phyloP scores from a whole-genome alignment of 2,888 invertebrate species.

The Silvanus unidentatus region DNA sequence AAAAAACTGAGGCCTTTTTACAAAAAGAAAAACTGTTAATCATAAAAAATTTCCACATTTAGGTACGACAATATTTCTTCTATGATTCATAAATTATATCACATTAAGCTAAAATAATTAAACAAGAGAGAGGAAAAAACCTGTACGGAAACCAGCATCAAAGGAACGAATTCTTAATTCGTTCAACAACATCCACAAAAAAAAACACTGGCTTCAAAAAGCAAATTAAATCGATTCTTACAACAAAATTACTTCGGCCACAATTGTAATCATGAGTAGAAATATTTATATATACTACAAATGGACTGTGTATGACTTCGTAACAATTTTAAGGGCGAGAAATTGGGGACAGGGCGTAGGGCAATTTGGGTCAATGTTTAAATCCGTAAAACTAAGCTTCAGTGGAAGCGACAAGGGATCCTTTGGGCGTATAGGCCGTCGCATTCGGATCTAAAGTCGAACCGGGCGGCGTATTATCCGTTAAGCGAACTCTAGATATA shows the following conservation, averaged over 20 bases:
- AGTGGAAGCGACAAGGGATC: constrained; percentile 54
- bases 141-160: background rate
- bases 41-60: constrained; percentile 14
- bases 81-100: constrained; percentile 37
- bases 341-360: too few relatives aligned
- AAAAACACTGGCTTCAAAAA: too few relatives aligned
- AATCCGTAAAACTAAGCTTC: constrained; percentile 45
- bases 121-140: constrained; percentile 17
- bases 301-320: too few relatives aligned
- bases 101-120: constrained; percentile 38
- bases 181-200: too few relatives aligned
- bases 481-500: constrained; percentile 58
- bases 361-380: too few relatives aligned
- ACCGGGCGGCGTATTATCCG: constrained; percentile 45
- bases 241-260: too few relatives aligned
- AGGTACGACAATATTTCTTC: constrained; percentile 32
- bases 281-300: too few relatives aligned
- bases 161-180: too few relatives aligned
- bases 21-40: constrained; percentile 20
- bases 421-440: constrained; percentile 83
- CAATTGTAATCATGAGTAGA: too few relatives aligned
- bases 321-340: too few relatives aligned
- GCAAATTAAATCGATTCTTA: too few relatives aligned
- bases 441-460: constrained; percentile 80
- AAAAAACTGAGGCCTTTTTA: constrained; percentile 10